Base-by-base conservation (phyloP, 2,888 invertebrate genomes). In the Ormyrus rosae region DNA sequence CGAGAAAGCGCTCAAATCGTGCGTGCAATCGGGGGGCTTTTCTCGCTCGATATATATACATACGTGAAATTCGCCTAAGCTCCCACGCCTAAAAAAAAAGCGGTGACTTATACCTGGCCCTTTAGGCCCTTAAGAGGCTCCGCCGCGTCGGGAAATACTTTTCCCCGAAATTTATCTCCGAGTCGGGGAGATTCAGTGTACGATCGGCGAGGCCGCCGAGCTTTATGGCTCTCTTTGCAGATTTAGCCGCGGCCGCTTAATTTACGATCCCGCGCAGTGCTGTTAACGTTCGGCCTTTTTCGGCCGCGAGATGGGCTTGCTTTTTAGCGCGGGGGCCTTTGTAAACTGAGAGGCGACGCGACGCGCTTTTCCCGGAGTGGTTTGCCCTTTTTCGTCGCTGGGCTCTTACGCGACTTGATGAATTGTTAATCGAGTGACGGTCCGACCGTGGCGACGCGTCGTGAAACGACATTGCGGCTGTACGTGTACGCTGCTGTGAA, bases 231-330 rank as follows among this genome's bases (percentile, higher is more conserved):
- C 13, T 13, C 73, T 81, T 80, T 81, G 81, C 82, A 81, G 83
- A 85, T 85, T 85, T 83, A 85, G 83, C 81, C 79, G 82, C 13
- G 75, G 81, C 70, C 58, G 82, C 81, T 85, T 84, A 85, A 85
- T 85, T 85, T 84, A 85, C 83, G 83, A 84, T 79, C 81, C 76
- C 48, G 67, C n/a, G 58, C 13, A 34, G 64, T 53, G 50, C 64
- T 48, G 19, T 10, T 71, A 78, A 78, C 65, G 60, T 53, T 34
- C 48, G 48, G 60, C 50, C 56, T 50, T 46, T 58, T 61, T 56
- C 9, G 13, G 13, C 4, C 19, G 10, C 55, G 5, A 11, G 45
- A 34, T 61, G 34, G 11, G 7, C 13, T 45, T 45, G 13, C 72
- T 74, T 74, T 73, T 73, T 73, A 67, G 58, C 56, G 73, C 56